Base-by-base conservation (phyloP, 2,888 invertebrate species). In the Ditylenchus weischeri region DNA sequence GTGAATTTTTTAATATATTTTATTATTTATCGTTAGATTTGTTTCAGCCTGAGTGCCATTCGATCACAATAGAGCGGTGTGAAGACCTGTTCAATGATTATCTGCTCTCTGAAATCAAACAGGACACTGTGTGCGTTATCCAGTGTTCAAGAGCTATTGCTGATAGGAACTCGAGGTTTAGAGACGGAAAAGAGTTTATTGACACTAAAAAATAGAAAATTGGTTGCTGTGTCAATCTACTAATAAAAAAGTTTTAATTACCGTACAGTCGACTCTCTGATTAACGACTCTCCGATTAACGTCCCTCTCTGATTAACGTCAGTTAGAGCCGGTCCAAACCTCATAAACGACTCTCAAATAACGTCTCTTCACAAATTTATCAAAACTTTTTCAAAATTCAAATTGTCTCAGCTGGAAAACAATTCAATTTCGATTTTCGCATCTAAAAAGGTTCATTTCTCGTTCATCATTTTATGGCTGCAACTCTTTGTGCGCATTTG, bases 11-110 rank as follows among this genome's bases (percentile, higher is more conserved):
- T 5, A 29, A 29, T 29, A 29, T 4, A 4, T 29, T 29, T 29
- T 43, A 8, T 43, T 43, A 15, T 1, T 43, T 43, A 43, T 43
- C 15, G 43, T 29, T 54, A 2, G 54, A 15, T 64, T 0, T 8
- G 35, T 71, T 75, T 68, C 64, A 79, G 73, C 73, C 80, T 11
- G 81, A 82, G 69, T 82, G 82, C 61, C 82, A 83, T 48, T 78
- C 82, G 13, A 74, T 83, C 29, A 76, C 75, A 3, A 69, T 82
- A 15, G 74, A 80, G 10, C 68, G 66, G 15, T 79, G 79, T 65
- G 75, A 78, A 36, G 57, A 64, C 11, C 71, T 79, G 7, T 62
- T 78, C 43, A 64, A 73, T 35, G 72, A 74, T 43, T 80, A 72
- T 65, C 50, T 72, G 21, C 65, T 74, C 36, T 63, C 65, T 13